Base-by-base conservation (phyloP, 2,113 vertebrate species). In the Panthera uncia region DNA sequence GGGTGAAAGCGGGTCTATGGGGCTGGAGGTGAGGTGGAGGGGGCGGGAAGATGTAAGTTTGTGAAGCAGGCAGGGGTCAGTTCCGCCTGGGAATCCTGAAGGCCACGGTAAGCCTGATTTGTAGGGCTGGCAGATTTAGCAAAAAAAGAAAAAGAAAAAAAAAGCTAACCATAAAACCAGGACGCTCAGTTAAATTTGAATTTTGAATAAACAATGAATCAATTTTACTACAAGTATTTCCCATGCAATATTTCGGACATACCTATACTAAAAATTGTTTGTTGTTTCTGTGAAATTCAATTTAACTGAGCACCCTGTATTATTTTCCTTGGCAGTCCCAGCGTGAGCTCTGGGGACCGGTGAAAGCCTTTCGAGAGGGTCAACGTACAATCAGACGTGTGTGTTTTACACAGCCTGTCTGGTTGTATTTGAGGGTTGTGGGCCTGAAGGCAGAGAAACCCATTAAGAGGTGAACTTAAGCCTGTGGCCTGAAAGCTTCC, bases 11-110 rank as follows among this genome's bases (percentile, higher is more conserved):
- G 4, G 76, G 27, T 8, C n/a, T 25, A 2, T 3, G n/a, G 33
- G 80, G 2, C 31, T 1, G 1, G n/a, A 9, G 5, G 21, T 0
- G 0, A 31, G 21, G 23, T 2, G 13, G 33, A 3, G 8, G 13
- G 21, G 27, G 48, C n/a, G 19, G 38, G 50, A 2, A 27, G 36
- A 7, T 2, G 10, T 68, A 9, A 27, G 45, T 45, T 7, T 4
- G 2, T 0, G 38, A 48, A 45, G 21, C 18, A 6, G 55, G 33
- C 0, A 0, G 41, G 31, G 1, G 6, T 55, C n/a, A 4, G 52
- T 7, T 66, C 18, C 48, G 2, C 41, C 61, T 48, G 19, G 36
- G 25, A n/a, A 9, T 31, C 52, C 41, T 13, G 41, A 52, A 65
- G n/a, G 63, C 38, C 33, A 7, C 29, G 0, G 12, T 27, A 18